Conservation (phyloP, 2,888 invertebrate species). For the Eupeodes latifasciatus region DNA sequence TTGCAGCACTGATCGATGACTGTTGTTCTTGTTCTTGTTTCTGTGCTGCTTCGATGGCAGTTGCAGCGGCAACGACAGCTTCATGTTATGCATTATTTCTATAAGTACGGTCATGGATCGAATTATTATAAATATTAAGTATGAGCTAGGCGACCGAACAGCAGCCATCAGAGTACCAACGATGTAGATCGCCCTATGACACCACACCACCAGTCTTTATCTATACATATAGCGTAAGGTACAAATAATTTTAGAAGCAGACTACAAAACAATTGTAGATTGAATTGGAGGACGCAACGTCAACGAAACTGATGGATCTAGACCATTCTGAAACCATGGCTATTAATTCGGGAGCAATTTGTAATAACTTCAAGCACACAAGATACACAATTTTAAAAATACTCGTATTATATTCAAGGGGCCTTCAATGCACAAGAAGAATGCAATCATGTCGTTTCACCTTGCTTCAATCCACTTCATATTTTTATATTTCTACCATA, state of each 20-base stretch:
- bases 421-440: conserved; percentile 16
- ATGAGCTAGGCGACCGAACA: conserved; percentile 48
- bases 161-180: conserved; percentile 3
- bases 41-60: conserved; percentile 11
- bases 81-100: conserved; percentile 71
- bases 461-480: no score
- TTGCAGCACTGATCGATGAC: conserved; percentile 71
- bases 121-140: conserved; percentile 73
- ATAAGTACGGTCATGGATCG: conserved; percentile 59
- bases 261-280: no score
- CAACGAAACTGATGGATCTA: conserved; percentile 38
- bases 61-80: conserved; percentile 17
- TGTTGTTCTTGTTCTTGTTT: not conserved
- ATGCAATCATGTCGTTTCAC: conserved; percentile 2
- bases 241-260: no score
- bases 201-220: conserved; percentile 9
- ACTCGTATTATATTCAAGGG: conserved; percentile 26
- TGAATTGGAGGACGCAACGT: conserved; percentile 60
- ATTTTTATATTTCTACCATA: no score
- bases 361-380: conserved; percentile 50
- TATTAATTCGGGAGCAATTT: conserved; percentile 72
- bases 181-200: conserved; percentile 68
- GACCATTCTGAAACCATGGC: conserved; percentile 17
- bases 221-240: not conserved
- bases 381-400: conserved; percentile 56